Percentiles rank a stretch among this genome's conserved stretches.
These are phyloP conservation scores for Limulus polyphemus DNA, from an alignment of 2,888 invertebrate species.

Conservation along the genomic window DNA sequence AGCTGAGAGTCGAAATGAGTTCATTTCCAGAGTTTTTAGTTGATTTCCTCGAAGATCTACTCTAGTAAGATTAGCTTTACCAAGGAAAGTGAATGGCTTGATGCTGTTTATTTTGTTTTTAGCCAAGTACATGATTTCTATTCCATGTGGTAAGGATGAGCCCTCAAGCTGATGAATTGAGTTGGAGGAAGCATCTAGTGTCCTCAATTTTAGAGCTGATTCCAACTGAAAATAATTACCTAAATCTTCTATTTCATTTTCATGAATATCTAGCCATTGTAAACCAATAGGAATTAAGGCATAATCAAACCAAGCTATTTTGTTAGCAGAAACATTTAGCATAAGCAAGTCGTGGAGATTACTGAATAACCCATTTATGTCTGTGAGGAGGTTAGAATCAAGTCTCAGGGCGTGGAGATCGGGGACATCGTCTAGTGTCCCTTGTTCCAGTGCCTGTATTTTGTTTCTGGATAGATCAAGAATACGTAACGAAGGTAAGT, in stretches of 20 bases:
- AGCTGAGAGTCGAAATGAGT: slow-evolving; percentile 67
- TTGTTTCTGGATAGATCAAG: slow-evolving; percentile 77
- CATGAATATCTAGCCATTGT: slow-evolving; percentile 82
- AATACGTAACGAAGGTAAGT: slow-evolving; percentile 55
- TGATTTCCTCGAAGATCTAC: slow-evolving; percentile 88
- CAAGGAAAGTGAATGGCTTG: slow-evolving; percentile 76
- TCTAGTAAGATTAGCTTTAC: slow-evolving; percentile 73
- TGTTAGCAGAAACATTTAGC: slow-evolving; percentile 85
- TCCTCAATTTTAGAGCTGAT: slow-evolving; percentile 63
- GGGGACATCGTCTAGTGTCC: slow-evolving; percentile 56
- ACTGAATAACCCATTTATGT: slow-evolving; percentile 68
- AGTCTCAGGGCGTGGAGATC: slow-evolving; percentile 76
- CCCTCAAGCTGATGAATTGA: slow-evolving; percentile 51
- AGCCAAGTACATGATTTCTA: slow-evolving; percentile 67
- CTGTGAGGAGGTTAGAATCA: slow-evolving; percentile 68
- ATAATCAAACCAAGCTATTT: slow-evolving; percentile 77
- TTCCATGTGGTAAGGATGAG: slow-evolving; percentile 64
- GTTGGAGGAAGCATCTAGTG: slow-evolving; percentile 82
- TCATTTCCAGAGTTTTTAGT: slow-evolving; percentile 76
- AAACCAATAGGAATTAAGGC: slow-evolving; percentile 65
- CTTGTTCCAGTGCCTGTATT: slow-evolving; percentile 61
- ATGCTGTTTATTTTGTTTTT: slow-evolving; percentile 74
- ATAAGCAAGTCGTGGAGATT: slow-evolving; percentile 71
- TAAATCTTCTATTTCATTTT: slow-evolving; percentile 66
- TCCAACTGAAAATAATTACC: slow-evolving; percentile 74